Evolutionary conservation across 2,113 vertebrate species (phyloP), one percentile per base, ranked within the genome.

Genomic region (Uropsilus gracilis): DNA sequence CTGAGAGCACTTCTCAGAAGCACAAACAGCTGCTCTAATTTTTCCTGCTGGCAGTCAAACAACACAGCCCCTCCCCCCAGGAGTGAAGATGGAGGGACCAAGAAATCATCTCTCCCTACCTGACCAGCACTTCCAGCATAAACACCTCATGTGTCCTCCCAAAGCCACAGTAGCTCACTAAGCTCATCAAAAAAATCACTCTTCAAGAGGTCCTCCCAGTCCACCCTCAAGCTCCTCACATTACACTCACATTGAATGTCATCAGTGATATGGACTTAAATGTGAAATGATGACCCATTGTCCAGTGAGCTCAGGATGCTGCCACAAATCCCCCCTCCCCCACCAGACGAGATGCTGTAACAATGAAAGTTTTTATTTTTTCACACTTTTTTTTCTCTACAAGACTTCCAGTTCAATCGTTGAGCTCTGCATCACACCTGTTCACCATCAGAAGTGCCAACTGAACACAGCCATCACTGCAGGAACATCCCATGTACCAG

Each of bases 81-180:
- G 11, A 57, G 24, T 50, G 18, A 71, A 48, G 6, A 89, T 1
- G 37, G 6, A 48, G n/a, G 61, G 53, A 39, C n/a, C 64, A 26
- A 42, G 6, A 53, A 78, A 8, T 34, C 63, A 46, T 12, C 22
- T 71, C n/a, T 53, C 24, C 26, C 11, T 46, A 4, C 3, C 3
- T 8, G 13, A 66, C 9, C n/a, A 55, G 9, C 1, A 48, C 14
- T 11, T 73, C 20, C 37, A 59, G n/a, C 10, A 17, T 3, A n/a
- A 42, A 32, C 6, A 30, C 2, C 2, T 17, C 16, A 32, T 0
- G 2, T 20, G 1, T 34, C 53, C 18, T 9, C 2, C 30, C 13
- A 61, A 75, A 88, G 9, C 4, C 17, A 50, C n/a, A 28, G 10
- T 1, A 46, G 5, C 9, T 83, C 16, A 46, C 8, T 24, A 39